Percentiles rank a stretch among this genome's conserved stretches.
phyloP scores from a whole-genome alignment of 2,888 invertebrate species.

The Andrena hattorfiana region DNA sequence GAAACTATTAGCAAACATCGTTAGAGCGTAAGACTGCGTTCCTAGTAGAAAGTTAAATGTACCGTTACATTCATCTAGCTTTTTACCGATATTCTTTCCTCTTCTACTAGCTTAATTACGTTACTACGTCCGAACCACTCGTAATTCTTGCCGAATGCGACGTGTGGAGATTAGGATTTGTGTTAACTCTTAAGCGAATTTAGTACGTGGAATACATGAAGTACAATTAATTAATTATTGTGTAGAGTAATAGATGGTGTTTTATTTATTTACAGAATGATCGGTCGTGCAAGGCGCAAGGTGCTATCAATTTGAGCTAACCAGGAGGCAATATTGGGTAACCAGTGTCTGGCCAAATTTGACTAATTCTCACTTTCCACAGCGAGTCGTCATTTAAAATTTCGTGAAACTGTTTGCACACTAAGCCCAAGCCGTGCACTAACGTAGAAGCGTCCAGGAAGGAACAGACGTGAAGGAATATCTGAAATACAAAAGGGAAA shows the following conservation, averaged over 20 bases:
- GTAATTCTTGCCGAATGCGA: background rate
- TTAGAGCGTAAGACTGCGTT: constrained; percentile 17
- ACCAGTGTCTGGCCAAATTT: constrained; percentile 78
- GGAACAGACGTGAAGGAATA: constrained; percentile 88
- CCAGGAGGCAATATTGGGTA: constrained; percentile 81
- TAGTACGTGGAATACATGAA: background rate
- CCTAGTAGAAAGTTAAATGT: constrained; percentile 21
- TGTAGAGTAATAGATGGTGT: constrained; percentile 50
- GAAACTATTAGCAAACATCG: background rate
- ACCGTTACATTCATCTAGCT: background rate
- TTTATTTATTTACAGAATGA: constrained; percentile 77
- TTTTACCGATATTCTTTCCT: background rate
- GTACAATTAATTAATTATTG: constrained; percentile 31
- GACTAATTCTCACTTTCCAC: constrained; percentile 86
- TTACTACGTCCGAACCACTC: background rate
- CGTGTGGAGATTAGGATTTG: constrained; percentile 13
- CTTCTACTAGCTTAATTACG: constrained; percentile 1
- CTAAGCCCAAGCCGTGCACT: constrained; percentile 86
- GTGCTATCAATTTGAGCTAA: constrained; percentile 76
- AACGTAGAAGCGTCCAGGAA: constrained; percentile 87
- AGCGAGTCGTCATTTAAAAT: constrained; percentile 87
- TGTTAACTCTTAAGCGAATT: constrained; percentile 20
- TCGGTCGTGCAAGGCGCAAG: constrained; percentile 69
- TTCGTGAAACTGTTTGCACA: constrained; percentile 87
- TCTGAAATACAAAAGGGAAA: constrained; percentile 83